Conservation (phyloP, 2,888 invertebrate species). For the Spilarctia lutea region DNA sequence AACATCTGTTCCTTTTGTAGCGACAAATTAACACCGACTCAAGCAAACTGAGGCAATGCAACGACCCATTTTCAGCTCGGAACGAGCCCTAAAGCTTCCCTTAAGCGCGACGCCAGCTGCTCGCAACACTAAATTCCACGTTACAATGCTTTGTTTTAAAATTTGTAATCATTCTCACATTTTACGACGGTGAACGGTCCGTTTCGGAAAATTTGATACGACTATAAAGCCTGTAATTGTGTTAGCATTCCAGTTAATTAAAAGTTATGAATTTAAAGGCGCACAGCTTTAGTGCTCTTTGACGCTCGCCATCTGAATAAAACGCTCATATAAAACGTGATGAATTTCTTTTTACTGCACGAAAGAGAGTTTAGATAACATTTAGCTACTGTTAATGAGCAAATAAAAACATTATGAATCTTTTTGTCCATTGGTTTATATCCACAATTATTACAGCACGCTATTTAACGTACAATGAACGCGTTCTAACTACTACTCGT, state of each 20-base stretch:
- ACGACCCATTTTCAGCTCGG: constrained; percentile 74
- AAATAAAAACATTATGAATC: constrained; percentile 61
- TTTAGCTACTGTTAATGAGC: constrained; percentile 68
- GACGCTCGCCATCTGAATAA: constrained; percentile 70
- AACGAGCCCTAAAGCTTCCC: constrained; percentile 81
- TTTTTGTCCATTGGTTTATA: constrained; percentile 60
- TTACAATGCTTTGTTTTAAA: constrained; percentile 85
- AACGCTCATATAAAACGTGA: constrained; percentile 69
- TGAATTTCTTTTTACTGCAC: constrained; percentile 73
- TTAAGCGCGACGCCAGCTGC: constrained; percentile 80
- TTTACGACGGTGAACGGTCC: constrained; percentile 84
- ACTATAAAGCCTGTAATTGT: constrained; percentile 85
- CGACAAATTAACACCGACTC: constrained; percentile 81
- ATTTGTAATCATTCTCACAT: constrained; percentile 86
- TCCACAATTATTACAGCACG: constrained; percentile 59
- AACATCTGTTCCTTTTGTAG: constrained; percentile 81
- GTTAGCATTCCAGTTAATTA: constrained; percentile 85
- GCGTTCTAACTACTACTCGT: constrained; percentile 33
- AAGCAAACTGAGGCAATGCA: constrained; percentile 76
- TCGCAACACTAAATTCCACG: constrained; percentile 81
- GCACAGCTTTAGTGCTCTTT: constrained; percentile 75
- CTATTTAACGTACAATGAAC: constrained; percentile 59
- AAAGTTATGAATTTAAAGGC: constrained; percentile 86
- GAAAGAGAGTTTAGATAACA: constrained; percentile 65
- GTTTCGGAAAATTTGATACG: constrained; percentile 85